Evolutionary conservation across 2,888 invertebrate species (phyloP), one percentile per base, ranked within the genome.

Genomic region (Helicoverpa assulta): DNA sequence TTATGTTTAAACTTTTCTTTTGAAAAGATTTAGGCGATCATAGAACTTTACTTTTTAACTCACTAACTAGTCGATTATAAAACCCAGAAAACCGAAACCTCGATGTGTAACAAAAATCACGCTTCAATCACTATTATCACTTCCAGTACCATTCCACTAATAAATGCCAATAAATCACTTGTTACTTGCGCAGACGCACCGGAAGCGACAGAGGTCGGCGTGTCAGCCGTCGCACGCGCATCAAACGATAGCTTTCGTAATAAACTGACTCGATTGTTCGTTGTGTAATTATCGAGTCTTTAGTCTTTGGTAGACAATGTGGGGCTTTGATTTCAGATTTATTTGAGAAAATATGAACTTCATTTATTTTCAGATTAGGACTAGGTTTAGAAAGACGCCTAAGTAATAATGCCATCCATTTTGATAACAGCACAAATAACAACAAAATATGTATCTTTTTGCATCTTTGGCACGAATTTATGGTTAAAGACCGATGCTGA

Each of bases 121-220:
- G 50, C 47, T 47, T 18, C 55, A 63, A 66, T 66, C 61, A 50
- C 79, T 80, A 50, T 80, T 80, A 82, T 85, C 84, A 74, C 76
- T 81, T 66, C 57, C 73, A 78, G 82, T 80, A 78, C 83, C 81
- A 84, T 84, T 81, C 80, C 80, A 84, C 73, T 80, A 70, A 81
- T 73, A 80, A 79, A 72, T 67, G 79, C 67, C 81, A 78, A 85
- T 89, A 88, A 88, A 89, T 90, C 88, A 82, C 62, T 12, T 57
- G 57, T 68, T 40, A 62, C 40, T 40, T 40, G 40, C 14, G 54
- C 64, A 75, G 72, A 82, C 73, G 77, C 81, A 85, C 87, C 89
- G 90, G 88, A 89, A 88, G 82, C 83, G 75, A 66, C 76, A 76
- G 86, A 88, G 90, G 90, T 90, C 88, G 82, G 68, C 53, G 80